A percentile compares a stretch with the other conserved stretches of the same genome.
These are phyloP conservation scores for Lophius americanus DNA, from an alignment of 2,797 vertebrate species.

Conservation along the genomic window DNA sequence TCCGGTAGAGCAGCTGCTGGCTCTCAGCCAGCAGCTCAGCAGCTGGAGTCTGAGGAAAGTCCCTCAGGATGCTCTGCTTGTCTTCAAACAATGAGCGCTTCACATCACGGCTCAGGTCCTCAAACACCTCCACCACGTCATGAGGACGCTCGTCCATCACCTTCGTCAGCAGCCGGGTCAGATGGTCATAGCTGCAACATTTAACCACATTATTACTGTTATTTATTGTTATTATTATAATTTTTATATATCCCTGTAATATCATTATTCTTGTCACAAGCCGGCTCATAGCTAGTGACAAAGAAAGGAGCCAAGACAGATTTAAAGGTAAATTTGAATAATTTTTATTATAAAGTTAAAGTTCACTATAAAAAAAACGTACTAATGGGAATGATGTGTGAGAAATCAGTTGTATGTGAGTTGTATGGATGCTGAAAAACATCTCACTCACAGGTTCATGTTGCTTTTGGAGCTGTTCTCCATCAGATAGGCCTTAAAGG, in stretches of 20 bases:
- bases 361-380: too few species aligned
- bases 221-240: too few species aligned
- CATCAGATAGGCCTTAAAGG: slow-evolving; percentile 51
- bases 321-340: too few species aligned
- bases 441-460: slow-evolving; percentile 55
- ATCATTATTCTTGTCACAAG: too few species aligned
- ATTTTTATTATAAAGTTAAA: too few species aligned
- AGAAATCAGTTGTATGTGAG: too few species aligned
- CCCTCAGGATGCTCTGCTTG: slow-evolving; percentile 82
- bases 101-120: slow-evolving; percentile 88
- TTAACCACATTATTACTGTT: not conserved
- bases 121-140: slow-evolving; percentile 88
- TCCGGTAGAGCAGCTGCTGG: slow-evolving; percentile 82
- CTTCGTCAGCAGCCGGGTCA: slow-evolving; percentile 84
- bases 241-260: too few species aligned
- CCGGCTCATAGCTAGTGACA: too few species aligned
- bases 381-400: too few species aligned
- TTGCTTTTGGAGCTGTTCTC: slow-evolving; percentile 44
- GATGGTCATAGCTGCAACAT: slow-evolving; percentile 90
- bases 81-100: slow-evolving; percentile 82
- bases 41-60: slow-evolving; percentile 69
- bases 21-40: slow-evolving; percentile 83
- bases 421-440: too few species aligned
- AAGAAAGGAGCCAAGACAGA: too few species aligned
- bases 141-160: slow-evolving; percentile 89